Evolutionary conservation across 2,113 vertebrate genomes (phyloP), one percentile per base, ranked within the genome.

Genomic region (Sula dactylatra): DNA sequence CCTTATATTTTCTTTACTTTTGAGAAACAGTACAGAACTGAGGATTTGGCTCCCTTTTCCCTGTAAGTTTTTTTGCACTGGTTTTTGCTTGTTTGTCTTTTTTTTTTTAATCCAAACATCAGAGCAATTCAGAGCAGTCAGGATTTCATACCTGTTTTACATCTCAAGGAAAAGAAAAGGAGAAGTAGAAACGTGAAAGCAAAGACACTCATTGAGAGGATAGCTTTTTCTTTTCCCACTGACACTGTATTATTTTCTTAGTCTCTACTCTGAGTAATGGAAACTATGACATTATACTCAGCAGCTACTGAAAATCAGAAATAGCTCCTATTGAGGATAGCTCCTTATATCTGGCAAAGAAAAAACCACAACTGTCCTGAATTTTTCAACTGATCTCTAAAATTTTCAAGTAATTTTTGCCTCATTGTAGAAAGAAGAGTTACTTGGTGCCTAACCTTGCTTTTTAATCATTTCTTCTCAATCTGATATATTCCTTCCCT

Each of bases 241-340:
- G 16, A 38, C 24, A 84, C 42, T 78, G 52, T 42, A 50, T 52
- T 16, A 19, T 91, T 91, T 88, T 44, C 90, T 88, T 71, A 82
- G 59, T 58, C 21, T 86, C 16, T 29, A 38, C 34, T 79, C 36
- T 76, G 40, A 92, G 61, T 69, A 89, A 67, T 45, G 86, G 96
- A 94, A 94, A 93, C 38, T 93, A 40, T 95, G 89, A 91, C 52
- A 22, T 25, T 83, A 32, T 26, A 61, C 52, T 91, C 69, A 79
- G 25, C 27, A 79, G 49, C 49, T 45, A 71, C 40, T 74, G 55
- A 50, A 73, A 80, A 49, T 82, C 82, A 81, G 80, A 93, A 94
- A 90, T 82, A 90, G 50, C 21, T 88, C 14, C 13, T 70, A 76
- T 38, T 91, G 62, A 86, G 24, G 70, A 73, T 10, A 55, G 13